phyloP scores from a whole-genome alignment of 2,113 vertebrate species.

The Oceanites oceanicus region DNA sequence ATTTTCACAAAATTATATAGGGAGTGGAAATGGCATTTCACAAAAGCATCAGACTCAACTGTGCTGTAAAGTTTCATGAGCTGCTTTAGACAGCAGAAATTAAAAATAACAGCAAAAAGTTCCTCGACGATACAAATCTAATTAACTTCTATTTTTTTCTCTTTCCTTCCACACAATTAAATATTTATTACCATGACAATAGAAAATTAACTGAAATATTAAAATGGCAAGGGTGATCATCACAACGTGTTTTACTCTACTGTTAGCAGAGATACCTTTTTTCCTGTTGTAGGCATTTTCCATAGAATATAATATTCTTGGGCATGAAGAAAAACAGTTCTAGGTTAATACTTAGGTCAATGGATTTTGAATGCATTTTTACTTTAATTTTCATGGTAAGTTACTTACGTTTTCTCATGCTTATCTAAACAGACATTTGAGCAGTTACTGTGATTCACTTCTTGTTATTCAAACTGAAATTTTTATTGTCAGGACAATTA shows the following conservation, averaged over 20 bases:
- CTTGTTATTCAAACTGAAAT: constrained; percentile 37
- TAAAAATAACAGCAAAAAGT: neutral
- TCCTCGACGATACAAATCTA: neutral
- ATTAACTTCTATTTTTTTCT: neutral
- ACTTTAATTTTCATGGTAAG: neutral
- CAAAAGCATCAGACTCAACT: neutral
- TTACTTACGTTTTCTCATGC: constrained; percentile 25
- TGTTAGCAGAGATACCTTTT: neutral
- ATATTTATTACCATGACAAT: neutral
- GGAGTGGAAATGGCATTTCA: neutral
- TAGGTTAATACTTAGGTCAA: neutral
- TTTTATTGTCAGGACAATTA: constrained; percentile 58
- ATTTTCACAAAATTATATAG: neutral
- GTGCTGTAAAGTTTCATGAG: neutral
- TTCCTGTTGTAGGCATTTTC: neutral
- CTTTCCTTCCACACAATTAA: neutral
- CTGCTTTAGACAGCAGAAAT: neutral
- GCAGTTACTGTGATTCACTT: constrained; percentile 39
- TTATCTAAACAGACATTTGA: constrained; percentile 19
- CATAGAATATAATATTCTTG: neutral
- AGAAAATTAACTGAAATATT: neutral
- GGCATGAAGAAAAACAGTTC: neutral
- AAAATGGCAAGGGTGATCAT: neutral
- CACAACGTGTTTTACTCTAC: neutral
- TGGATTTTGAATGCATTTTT: neutral